Evolutionary conservation across 2,888 invertebrate genomes (phyloP).

Genomic region (Ormyrus rosae): DNA sequence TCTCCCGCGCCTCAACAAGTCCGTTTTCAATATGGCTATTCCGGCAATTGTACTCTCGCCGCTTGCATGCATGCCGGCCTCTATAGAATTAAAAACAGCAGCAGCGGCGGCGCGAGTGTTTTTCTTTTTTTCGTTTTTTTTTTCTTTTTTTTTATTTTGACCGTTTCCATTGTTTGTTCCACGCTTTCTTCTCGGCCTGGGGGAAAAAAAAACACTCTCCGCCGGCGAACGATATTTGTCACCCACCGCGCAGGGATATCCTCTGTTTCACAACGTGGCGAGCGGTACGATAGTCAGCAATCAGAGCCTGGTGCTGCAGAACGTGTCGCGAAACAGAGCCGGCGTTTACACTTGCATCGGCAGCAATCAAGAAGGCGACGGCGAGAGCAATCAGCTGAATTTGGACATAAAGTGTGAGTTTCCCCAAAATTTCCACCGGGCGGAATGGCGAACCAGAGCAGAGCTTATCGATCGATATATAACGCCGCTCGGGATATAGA

Average conservation of each 20-base stretch:
- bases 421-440: slow-evolving; percentile 12
- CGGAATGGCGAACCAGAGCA: slow-evolving; percentile 1
- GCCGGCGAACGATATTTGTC: too few species aligned
- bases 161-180: slow-evolving; percentile 30
- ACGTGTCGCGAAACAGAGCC: slow-evolving; percentile 84
- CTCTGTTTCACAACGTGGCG: slow-evolving; percentile 87
- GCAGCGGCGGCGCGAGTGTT: neutral
- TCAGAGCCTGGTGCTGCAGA: slow-evolving; percentile 92
- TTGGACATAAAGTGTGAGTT: slow-evolving; percentile 92
- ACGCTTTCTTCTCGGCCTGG: neutral
- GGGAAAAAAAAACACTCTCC: slow-evolving; percentile 3
- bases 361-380: slow-evolving; percentile 91
- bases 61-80: neutral
- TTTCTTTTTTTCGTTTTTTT: too few species aligned
- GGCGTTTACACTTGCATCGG: slow-evolving; percentile 93
- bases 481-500: neutral
- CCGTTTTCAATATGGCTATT: neutral
- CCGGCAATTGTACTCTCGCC: neutral
- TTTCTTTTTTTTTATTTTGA: too few species aligned
- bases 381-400: slow-evolving; percentile 89
- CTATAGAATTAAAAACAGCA: neutral
- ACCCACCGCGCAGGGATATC: slow-evolving; percentile 80
- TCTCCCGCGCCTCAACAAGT: neutral
- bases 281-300: slow-evolving; percentile 91
- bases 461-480: slow-evolving; percentile 30